Evolutionary conservation across 92 coral and sea anemone species (phyloP).

Genomic region (Chrysogorgia sp.): DNA sequence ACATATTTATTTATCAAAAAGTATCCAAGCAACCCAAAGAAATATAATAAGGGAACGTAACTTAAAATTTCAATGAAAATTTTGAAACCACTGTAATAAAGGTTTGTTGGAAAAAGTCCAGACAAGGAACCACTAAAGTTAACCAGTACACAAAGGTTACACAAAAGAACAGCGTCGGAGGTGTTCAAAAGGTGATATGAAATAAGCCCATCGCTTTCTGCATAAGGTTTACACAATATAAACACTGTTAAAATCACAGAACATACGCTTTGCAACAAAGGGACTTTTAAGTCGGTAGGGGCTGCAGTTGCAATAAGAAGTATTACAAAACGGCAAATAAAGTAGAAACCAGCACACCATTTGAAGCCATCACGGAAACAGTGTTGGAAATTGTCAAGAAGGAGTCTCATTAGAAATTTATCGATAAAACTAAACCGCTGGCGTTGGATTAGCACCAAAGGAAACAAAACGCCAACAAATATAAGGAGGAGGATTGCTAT

Average conservation of each 20-base stretch:
- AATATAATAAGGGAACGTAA: constrained; percentile 28
- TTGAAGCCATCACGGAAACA: constrained; percentile 83
- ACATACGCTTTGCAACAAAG: constrained; percentile 75
- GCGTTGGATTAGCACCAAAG: constrained; percentile 77
- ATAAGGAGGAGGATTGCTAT: constrained; percentile 66
- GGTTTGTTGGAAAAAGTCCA: not conserved
- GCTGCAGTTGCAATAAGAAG: constrained; percentile 64
- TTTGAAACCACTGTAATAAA: constrained; percentile 5
- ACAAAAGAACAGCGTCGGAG: constrained; percentile 76
- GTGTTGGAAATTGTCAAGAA: constrained; percentile 77
- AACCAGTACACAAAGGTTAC: constrained; percentile 71
- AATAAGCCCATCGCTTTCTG: constrained; percentile 38
- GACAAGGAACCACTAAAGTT: constrained; percentile 57
- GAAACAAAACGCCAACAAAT: constrained; percentile 77
- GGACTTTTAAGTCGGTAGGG: constrained; percentile 70
- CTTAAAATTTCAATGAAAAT: not conserved
- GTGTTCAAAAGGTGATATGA: constrained; percentile 73
- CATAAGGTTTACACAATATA: constrained; percentile 76
- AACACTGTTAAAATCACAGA: constrained; percentile 63
- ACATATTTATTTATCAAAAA: not conserved
- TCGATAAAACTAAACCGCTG: constrained; percentile 44
- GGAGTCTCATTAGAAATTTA: constrained; percentile 26
- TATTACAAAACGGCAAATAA: constrained; percentile 77
- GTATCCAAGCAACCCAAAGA: constrained; percentile 17
- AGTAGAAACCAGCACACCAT: constrained; percentile 95